Evolutionary conservation across 2,113 vertebrate species (phyloP).

Genomic region (Tragulus kanchil): DNA sequence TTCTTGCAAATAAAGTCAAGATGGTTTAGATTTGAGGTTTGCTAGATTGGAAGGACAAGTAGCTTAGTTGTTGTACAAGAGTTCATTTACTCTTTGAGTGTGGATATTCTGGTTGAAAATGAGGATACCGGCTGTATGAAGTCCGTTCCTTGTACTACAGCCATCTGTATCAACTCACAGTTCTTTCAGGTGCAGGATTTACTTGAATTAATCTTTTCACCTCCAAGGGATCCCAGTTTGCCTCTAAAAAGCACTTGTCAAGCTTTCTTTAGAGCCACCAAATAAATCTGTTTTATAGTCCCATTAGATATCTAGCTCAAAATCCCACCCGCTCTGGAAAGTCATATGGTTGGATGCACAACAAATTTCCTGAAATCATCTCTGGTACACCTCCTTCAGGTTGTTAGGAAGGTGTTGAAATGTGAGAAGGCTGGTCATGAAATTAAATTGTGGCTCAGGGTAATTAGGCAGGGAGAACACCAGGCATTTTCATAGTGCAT

Average conservation of each 20-base stretch:
- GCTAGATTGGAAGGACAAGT: constrained; percentile 55
- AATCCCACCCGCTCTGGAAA: constrained; percentile 30
- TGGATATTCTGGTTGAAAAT: constrained; percentile 65
- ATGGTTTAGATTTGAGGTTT: constrained; percentile 61
- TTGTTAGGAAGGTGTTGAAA: constrained; percentile 75
- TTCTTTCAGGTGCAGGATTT: constrained; percentile 64
- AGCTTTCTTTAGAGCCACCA: constrained; percentile 61
- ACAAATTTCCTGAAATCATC: constrained; percentile 59
- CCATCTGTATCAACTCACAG: constrained; percentile 36
- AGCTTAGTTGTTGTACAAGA: constrained; percentile 54
- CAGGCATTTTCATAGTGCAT: constrained; percentile 43
- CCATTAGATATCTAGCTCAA: constrained; percentile 54
- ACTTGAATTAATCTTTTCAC: constrained; percentile 67
- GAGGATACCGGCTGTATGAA: constrained; percentile 49
- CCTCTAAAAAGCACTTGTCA: constrained; percentile 45
- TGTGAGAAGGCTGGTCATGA: constrained; percentile 56
- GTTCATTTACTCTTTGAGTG: constrained; percentile 52
- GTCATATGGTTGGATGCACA: constrained; percentile 48
- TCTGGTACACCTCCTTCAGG: constrained; percentile 43
- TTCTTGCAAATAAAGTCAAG: constrained; percentile 3
- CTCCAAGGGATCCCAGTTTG: neutral
- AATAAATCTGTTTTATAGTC: constrained; percentile 79
- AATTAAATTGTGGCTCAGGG: constrained; percentile 59
- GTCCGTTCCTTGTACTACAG: constrained; percentile 46
- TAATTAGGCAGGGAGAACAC: constrained; percentile 70